phyloP scores from a whole-genome alignment of 2,797 vertebrate species.

The Acanthiza pusilla region DNA sequence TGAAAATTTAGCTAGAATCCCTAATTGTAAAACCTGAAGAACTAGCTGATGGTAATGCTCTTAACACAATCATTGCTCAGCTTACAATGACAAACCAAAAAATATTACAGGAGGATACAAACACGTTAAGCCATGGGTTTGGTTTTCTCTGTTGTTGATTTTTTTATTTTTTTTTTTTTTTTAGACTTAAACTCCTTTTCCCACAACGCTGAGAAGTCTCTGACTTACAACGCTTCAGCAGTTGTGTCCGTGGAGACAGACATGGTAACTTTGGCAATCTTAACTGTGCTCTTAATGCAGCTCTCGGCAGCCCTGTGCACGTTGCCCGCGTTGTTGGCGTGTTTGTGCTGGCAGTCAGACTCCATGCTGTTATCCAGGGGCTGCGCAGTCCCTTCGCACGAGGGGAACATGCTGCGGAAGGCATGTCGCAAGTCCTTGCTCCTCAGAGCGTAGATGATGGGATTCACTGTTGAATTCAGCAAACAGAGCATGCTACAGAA shows the following conservation, averaged over 20 bases:
- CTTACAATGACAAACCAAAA: constrained; percentile 63
- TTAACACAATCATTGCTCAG: constrained; percentile 41
- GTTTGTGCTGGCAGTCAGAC: constrained; percentile 95
- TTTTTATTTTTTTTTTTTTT: neutral
- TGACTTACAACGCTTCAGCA: constrained; percentile 88
- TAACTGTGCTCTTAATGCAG: constrained; percentile 99
- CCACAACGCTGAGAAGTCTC: constrained; percentile 13
- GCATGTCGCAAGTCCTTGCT: constrained; percentile 97
- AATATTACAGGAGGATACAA: constrained; percentile 65
- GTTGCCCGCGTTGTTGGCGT: constrained; percentile 82
- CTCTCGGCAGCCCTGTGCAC: constrained; percentile 93
- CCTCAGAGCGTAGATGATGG: constrained; percentile 97
- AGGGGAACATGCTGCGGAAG: constrained; percentile 92
- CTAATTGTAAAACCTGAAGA: constrained; percentile 57
- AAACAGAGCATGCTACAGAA: constrained; percentile 99
- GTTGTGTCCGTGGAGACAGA: constrained; percentile 99
- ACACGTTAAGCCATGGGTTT: constrained; percentile 63
- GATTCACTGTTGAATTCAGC: constrained; percentile 98
- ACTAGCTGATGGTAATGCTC: constrained; percentile 21
- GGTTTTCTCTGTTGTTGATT: constrained; percentile 39
- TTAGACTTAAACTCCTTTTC: constrained; percentile 31
- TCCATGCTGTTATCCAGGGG: constrained; percentile 98
- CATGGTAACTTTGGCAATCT: constrained; percentile 99
- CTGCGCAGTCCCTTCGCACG: constrained; percentile 86
- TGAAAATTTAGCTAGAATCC: constrained; percentile 27